phyloP scores from a whole-genome alignment of 2,113 vertebrate species.

The Pachypanchax playfairii region DNA sequence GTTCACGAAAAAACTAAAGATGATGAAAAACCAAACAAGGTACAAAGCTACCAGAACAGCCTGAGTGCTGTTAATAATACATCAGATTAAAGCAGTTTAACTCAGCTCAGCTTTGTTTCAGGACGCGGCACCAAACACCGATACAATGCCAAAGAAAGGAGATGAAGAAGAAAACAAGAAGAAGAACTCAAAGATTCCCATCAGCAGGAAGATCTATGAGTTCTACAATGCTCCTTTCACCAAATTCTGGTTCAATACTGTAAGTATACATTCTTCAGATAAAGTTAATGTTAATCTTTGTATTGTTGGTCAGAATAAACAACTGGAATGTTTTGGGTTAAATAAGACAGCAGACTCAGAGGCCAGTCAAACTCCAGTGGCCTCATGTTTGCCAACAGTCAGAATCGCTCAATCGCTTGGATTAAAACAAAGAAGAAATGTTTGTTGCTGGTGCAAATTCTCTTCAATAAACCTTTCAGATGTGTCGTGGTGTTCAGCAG shows the following conservation, averaged over 20 bases:
- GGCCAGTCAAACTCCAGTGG: too few species aligned
- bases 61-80: fast-evolving
- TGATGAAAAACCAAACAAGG: constrained; percentile 83
- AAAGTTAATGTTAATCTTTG: background rate
- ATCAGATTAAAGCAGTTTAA: background rate
- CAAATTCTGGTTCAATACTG: constrained; percentile 99
- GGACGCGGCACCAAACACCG: constrained; percentile 82
- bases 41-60: background rate
- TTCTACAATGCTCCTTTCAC: constrained; percentile 97
- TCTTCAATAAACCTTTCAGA: too few species aligned
- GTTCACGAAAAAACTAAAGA: constrained; percentile 86
- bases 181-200: constrained; percentile 85
- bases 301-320: background rate
- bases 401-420: too few species aligned
- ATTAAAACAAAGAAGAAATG: background rate
- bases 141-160: constrained; percentile 86
- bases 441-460: background rate
- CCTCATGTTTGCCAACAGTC: too few species aligned
- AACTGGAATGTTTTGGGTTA: background rate
- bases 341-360: too few species aligned
- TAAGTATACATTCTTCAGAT: constrained; percentile 57
- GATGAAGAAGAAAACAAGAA: constrained; percentile 89
- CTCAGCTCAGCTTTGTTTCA: constrained; percentile 52
- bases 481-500: too few species aligned
- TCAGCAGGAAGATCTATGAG: constrained; percentile 92